These are phyloP conservation scores for Platyrinchus mystaceus DNA, from an alignment of 2,797 vertebrate genomes.

Conservation along the genomic window DNA sequence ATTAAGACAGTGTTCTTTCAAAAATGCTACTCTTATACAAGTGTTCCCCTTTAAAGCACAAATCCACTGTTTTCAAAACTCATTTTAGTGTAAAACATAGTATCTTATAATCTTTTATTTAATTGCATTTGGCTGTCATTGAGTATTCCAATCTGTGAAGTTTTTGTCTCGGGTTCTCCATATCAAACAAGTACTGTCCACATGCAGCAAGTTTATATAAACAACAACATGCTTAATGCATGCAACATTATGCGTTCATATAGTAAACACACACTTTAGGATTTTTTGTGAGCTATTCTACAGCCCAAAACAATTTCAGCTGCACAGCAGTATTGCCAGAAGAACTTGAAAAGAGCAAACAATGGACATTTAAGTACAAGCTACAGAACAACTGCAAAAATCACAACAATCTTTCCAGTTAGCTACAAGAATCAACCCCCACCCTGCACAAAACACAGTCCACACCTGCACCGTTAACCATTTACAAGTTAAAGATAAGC, in stretches of 20 bases:
- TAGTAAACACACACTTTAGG: conserved; percentile 41
- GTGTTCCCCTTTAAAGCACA: conserved; percentile 24
- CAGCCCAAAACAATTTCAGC: conserved; percentile 2
- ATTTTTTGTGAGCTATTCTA: conserved; percentile 20
- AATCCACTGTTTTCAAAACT: conserved; percentile 26
- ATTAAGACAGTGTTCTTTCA: conserved; percentile 4
- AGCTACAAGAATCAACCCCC: conserved; percentile 53
- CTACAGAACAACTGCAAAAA: conserved; percentile 32
- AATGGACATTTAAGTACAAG: conserved; percentile 66
- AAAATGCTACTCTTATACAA: conserved; percentile 11
- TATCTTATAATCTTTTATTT: conserved; percentile 26
- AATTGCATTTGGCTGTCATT: not conserved
- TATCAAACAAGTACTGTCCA: conserved; percentile 49
- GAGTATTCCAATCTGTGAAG: conserved; percentile 60
- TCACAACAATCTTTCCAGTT: conserved; percentile 48
- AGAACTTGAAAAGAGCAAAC: conserved; percentile 69
- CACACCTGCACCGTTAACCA: conserved; percentile 54
- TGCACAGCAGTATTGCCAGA: conserved; percentile 46
- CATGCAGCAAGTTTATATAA: conserved; percentile 72
- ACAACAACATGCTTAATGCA: conserved; percentile 66
- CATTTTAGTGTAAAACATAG: not conserved
- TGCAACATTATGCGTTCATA: conserved; percentile 49
- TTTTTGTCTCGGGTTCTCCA: conserved; percentile 45
- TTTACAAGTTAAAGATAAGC: conserved; percentile 63
- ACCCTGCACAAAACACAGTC: conserved; percentile 43